phyloP scores from a whole-genome alignment of 2,797 vertebrate genomes.

The Neopelma chrysocephalum region DNA sequence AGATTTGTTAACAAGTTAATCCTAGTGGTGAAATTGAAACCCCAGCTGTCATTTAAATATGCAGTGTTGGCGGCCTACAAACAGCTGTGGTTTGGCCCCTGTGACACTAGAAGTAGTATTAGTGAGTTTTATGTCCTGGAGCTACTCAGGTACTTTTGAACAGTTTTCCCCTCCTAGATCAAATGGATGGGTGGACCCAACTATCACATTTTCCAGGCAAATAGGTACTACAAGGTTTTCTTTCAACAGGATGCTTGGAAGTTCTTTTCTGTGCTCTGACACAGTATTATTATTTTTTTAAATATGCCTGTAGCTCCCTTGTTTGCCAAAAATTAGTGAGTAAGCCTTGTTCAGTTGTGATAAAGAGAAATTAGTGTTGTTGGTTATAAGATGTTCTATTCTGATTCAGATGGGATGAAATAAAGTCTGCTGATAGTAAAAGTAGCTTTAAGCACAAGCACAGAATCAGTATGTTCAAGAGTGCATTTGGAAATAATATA shows the following conservation, averaged over 20 bases:
- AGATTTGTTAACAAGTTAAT: background rate
- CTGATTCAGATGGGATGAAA: background rate
- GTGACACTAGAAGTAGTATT: background rate
- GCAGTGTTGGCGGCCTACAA: background rate
- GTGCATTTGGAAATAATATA: background rate
- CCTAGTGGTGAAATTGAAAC: background rate
- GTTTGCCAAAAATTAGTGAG: background rate
- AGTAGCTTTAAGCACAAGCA: background rate
- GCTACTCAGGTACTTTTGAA: background rate
- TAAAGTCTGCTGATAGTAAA: background rate
- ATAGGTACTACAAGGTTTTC: background rate
- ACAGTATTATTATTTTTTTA: background rate
- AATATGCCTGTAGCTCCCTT: background rate
- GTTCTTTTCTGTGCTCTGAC: background rate
- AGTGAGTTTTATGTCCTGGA: background rate
- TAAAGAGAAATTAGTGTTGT: background rate
- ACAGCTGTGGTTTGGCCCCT: background rate
- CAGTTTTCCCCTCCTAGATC: background rate
- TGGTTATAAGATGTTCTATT: background rate
- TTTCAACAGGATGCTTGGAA: background rate
- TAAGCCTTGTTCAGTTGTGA: background rate
- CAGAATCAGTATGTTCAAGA: background rate
- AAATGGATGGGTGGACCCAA: background rate
- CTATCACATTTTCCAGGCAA: background rate
- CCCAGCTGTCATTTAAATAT: background rate